phyloP scores from a whole-genome alignment of 1,140 invertebrate species.

The Leguminivora glycinivorella region DNA sequence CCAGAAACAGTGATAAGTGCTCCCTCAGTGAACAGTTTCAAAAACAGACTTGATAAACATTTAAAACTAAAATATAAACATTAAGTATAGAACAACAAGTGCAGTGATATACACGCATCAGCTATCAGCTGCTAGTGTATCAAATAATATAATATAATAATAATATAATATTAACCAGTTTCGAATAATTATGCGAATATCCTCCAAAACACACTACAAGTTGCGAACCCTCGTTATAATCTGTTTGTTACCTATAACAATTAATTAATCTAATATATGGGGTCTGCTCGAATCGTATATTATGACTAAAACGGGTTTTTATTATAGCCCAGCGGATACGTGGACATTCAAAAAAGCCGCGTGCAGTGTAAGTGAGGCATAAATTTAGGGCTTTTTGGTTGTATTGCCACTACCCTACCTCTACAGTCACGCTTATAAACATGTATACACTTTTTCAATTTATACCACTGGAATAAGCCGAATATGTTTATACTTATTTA shows the following conservation, averaged over 20 bases:
- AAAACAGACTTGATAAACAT: too few relatives aligned
- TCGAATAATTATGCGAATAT: background rate
- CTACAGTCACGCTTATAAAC: background rate
- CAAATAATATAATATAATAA: too few relatives aligned
- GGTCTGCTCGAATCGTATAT: constrained; percentile 4
- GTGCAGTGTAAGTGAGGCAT: constrained; percentile 3
- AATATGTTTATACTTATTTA: background rate
- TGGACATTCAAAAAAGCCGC: constrained; percentile 14
- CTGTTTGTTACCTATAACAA: constrained; percentile 7
- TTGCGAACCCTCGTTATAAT: constrained; percentile 11
- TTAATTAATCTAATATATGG: constrained; percentile 27
- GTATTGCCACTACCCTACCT: constrained; percentile 1
- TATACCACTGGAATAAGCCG: background rate
- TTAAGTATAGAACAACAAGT: too few relatives aligned
- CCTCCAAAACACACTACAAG: background rate
- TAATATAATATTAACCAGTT: background rate
- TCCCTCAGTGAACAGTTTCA: too few relatives aligned
- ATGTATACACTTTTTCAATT: background rate
- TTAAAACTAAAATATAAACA: too few relatives aligned
- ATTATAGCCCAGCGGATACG: constrained; percentile 18
- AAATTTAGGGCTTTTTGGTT: constrained; percentile 4
- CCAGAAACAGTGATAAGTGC: too few relatives aligned
- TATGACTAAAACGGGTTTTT: constrained; percentile 12
- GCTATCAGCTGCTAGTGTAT: too few relatives aligned
- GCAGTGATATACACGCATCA: too few relatives aligned